These are phyloP conservation scores for Dilophus febrilis DNA, from an alignment of 2,888 invertebrate species.

Conservation along the genomic window DNA sequence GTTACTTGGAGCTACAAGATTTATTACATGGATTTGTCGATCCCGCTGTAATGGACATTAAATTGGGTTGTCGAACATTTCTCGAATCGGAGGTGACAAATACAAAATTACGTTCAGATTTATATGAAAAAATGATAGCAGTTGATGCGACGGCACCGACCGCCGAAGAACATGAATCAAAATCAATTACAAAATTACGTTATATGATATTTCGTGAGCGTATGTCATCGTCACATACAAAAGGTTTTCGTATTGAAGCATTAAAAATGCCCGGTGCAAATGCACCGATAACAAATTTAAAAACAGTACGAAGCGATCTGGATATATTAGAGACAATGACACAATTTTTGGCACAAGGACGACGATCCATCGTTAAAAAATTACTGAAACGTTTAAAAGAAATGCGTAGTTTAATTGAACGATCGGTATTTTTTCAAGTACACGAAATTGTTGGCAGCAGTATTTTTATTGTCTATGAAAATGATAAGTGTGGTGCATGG, in stretches of 20 bases:
- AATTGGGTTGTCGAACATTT: conserved; percentile 92
- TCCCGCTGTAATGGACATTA: conserved; percentile 93
- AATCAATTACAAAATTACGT: conserved; percentile 84
- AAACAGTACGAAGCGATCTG: conserved; percentile 62
- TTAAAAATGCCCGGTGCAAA: conserved; percentile 70
- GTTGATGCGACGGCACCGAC: conserved; percentile 80
- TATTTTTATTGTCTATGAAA: conserved; percentile 84
- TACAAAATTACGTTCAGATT: conserved; percentile 61
- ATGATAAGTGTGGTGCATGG: conserved; percentile 79
- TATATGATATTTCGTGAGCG: conserved; percentile 95
- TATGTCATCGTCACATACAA: conserved; percentile 78
- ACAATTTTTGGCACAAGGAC: conserved; percentile 46
- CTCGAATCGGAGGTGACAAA: conserved; percentile 90
- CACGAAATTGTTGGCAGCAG: conserved; percentile 92
- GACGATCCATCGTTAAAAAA: conserved; percentile 46
- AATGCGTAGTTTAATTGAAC: conserved; percentile 62
- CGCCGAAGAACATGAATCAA: conserved; percentile 55
- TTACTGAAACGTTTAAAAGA: conserved; percentile 57
- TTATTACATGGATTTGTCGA: conserved; percentile 77
- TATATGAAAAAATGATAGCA: conserved; percentile 91
- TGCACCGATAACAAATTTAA: conserved; percentile 65
- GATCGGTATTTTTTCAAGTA: conserved; percentile 64
- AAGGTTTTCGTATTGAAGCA: conserved; percentile 93
- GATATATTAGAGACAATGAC: conserved; percentile 59
- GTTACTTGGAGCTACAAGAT: conserved; percentile 91